Evolutionary conservation across 2,888 invertebrate genomes (phyloP), one percentile per base, ranked within the genome.

Genomic region (Homarus gammarus): DNA sequence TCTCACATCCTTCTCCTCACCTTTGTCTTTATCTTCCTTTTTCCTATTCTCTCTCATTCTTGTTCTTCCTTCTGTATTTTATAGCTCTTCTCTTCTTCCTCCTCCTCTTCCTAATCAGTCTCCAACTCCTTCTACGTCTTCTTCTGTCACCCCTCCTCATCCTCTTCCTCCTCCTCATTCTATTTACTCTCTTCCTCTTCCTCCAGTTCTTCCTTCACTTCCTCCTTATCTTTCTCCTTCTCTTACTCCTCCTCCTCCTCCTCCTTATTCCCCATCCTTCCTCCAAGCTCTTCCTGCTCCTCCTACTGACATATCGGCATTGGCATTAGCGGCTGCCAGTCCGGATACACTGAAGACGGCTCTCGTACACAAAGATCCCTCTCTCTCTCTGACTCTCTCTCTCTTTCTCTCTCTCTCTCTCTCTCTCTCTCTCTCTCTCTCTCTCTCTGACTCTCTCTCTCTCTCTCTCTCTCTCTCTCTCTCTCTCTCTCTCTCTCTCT

Each of bases 231-330:
- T n/a, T 27, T 56, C n/a, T n/a, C 22, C 56, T n/a, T 40, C 75
- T 6, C 27, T 15, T 5, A 22, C 40, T 75, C 27, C 12, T 27
- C 33, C 27, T 49, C 40, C 40, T 18, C 27, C 77, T 49, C 51
- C 40, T 38, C 27, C 77, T 70, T 27, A 5, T 22, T 27, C 36
- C 10, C 31, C 12, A n/a, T 12, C 70, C 12, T 22, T 70, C 36
- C 31, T 51, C 51, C 77, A 10, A 27, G 27, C 77, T 49, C 77
- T 51, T 27, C n/a, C 77, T 12, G 15, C 27, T 12, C 40, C 77
- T 77, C 77, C 51, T n/a, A n/a, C n/a, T n/a, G n/a, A 56, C 56
- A 56, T 56, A 56, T 56, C 56, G 56, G 56, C 56, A 56, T 56
- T 56, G 56, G 56, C 56, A 56, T 56, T 56, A 56, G 56, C 15